Evolutionary conservation across 1,140 invertebrate genomes (phyloP).

Genomic region (Eubasilissa regina): DNA sequence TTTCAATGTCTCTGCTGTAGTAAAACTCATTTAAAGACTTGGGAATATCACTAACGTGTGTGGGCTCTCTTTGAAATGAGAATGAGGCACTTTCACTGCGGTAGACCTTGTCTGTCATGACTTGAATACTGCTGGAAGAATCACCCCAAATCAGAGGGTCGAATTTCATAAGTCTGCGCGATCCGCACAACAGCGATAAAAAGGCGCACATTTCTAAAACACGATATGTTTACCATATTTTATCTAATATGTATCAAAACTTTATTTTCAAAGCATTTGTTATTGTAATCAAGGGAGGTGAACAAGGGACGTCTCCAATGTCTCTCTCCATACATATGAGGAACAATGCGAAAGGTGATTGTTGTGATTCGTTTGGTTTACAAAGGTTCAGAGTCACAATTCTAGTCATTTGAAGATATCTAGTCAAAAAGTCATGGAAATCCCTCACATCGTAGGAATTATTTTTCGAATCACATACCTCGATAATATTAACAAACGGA

Average conservation of each 20-base stretch:
- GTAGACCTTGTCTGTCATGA: background rate
- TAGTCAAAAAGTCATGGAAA: constrained; percentile 11
- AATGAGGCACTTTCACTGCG: background rate
- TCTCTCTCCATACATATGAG: constrained; percentile 38
- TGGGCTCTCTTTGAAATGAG: constrained; percentile 46
- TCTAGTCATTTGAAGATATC: constrained; percentile 1
- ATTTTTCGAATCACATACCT: background rate
- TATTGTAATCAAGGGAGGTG: background rate
- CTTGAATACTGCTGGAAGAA: constrained; percentile 34
- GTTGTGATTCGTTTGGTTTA: background rate
- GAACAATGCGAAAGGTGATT: constrained; percentile 24
- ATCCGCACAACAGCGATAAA: constrained; percentile 46
- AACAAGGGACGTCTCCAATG: constrained; percentile 21
- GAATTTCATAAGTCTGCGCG: constrained; percentile 31
- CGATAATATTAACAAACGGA: background rate
- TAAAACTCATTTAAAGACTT: constrained; percentile 21
- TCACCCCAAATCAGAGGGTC: constrained; percentile 36
- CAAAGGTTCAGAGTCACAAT: background rate
- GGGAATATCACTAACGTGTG: constrained; percentile 33
- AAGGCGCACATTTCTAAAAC: constrained; percentile 35
- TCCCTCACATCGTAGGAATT: constrained; percentile 3
- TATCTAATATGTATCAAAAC: constrained; percentile 13
- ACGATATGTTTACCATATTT: constrained; percentile 45
- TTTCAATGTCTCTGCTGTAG: constrained; percentile 31
- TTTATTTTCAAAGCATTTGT: constrained; percentile 23